phyloP scores from a whole-genome alignment of 2,113 vertebrate species.

The Brienomyrus longianalis region DNA sequence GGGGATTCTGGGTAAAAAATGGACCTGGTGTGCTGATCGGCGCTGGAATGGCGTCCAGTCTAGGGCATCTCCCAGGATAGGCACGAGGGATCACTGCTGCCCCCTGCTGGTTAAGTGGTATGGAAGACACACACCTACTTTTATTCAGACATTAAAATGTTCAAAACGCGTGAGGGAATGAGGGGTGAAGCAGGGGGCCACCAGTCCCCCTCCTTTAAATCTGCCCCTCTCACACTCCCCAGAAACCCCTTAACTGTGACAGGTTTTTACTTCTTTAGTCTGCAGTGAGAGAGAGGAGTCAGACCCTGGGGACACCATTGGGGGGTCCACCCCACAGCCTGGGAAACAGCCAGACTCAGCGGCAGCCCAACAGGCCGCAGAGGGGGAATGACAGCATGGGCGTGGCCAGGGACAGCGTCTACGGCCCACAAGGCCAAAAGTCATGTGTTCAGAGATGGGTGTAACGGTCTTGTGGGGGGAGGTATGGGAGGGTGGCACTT shows the following conservation, averaged over 20 bases:
- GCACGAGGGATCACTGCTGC: not conserved
- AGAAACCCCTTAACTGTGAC: not conserved
- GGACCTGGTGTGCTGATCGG: not conserved
- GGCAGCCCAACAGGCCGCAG: too few relatives aligned
- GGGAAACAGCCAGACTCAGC: not conserved
- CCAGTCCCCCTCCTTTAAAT: not conserved
- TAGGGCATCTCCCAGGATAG: not conserved
- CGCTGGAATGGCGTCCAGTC: not conserved
- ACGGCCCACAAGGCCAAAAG: not conserved
- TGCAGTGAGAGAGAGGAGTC: not conserved
- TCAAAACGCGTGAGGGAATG: not conserved
- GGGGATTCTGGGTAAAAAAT: conserved; percentile 38
- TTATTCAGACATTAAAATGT: not conserved
- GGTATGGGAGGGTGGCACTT: conserved; percentile 45
- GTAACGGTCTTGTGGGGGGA: not conserved
- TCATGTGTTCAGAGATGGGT: not conserved
- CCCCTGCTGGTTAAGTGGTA: not conserved
- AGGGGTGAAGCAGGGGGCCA: not conserved
- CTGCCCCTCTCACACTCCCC: not conserved
- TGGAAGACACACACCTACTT: not conserved
- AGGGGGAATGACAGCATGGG: too few relatives aligned
- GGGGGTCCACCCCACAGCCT: not conserved
- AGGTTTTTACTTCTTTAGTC: not conserved
- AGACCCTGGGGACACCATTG: not conserved
- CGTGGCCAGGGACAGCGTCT: too few relatives aligned